These are phyloP conservation scores for Agrilus mali DNA, from an alignment of 2,888 invertebrate genomes.

Conservation along the genomic window DNA sequence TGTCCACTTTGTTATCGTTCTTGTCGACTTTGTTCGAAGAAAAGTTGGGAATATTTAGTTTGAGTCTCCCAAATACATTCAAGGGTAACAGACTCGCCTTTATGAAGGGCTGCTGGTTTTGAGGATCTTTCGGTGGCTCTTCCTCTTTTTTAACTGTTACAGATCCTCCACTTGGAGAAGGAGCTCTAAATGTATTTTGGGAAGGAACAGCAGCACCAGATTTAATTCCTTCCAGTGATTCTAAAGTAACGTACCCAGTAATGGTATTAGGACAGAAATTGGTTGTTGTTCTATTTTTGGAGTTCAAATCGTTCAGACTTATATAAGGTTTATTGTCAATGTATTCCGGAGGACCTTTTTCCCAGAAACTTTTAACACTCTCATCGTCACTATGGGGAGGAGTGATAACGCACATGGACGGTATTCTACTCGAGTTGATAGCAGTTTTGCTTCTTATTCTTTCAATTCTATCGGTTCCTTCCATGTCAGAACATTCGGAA, in stretches of 20 bases:
- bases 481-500: constrained; percentile 76
- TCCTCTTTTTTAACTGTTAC: constrained; percentile 23
- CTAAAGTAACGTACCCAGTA: constrained; percentile 31
- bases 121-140: constrained; percentile 3
- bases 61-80: constrained; percentile 58
- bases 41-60: constrained; percentile 30
- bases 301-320: constrained; percentile 4
- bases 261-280: no score
- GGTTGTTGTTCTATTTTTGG: not conserved
- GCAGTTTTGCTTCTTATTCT: constrained; percentile 76
- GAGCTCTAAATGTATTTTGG: constrained; percentile 20
- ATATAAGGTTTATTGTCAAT: constrained; percentile 8
- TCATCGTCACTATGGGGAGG: constrained; percentile 82
- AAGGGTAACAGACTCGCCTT: constrained; percentile 46
- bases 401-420: constrained; percentile 85
- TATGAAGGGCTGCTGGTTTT: constrained; percentile 25
- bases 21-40: constrained; percentile 36
- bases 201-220: constrained; percentile 8
- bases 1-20: constrained; percentile 26
- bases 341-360: constrained; percentile 15
- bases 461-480: constrained; percentile 79
- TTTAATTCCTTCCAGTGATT: constrained; percentile 19
- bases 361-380: constrained; percentile 36
- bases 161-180: constrained; percentile 31
- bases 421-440: constrained; percentile 76